Base-by-base conservation (phyloP, 2,888 invertebrate genomes). In the Pinctada fucata region DNA sequence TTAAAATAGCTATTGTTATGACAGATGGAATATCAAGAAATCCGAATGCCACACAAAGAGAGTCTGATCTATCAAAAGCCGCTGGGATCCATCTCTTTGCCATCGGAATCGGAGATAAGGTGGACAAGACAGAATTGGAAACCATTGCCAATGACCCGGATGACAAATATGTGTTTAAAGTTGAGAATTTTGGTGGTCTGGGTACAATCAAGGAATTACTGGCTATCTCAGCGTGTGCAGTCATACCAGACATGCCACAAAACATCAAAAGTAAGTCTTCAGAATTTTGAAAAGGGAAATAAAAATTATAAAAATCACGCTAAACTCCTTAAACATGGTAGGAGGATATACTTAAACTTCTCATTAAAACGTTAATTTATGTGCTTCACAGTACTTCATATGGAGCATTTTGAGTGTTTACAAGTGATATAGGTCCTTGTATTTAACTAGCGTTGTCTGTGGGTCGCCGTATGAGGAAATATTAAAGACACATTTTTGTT, bases 1-100 rank as follows among this genome's bases (percentile, higher is more conserved):
- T 87, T 0, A 84, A 86, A 66, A 84, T 91, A 6, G 90, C 84
- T 2, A 86, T 91, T 16, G 82, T 91, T 8, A 82, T 87, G 67
- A 87, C 88, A 0, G 88, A 88, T 67, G 88, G 88, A 1, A 75
- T 86, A 13, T 88, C 88, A 0, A 82, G 84, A 67, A 75, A 82
- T 49, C 86, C 86, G 16, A 75, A 75, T 68, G 79, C 81, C 48
- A 88, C 88, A 0, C 84, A 83, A 8, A 52, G 76, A 45, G 84
- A 85, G 52, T 86, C 88, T 0, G 83, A 84, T 58, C 80, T 85
- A 0, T 83, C 86, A 0, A 84, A 82, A 78, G 69, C 87, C 16
- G 85, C 84, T 8, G 89, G 90, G 3, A 89, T 91, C 66, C 86
- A 89, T 75, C 72, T 91, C 68, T 91, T 91, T 78, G 88, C 91